Percentiles rank a stretch among this genome's conserved stretches.
phyloP scores from a whole-genome alignment of 2,797 vertebrate species.

The Helicolenus hilgendorfi region DNA sequence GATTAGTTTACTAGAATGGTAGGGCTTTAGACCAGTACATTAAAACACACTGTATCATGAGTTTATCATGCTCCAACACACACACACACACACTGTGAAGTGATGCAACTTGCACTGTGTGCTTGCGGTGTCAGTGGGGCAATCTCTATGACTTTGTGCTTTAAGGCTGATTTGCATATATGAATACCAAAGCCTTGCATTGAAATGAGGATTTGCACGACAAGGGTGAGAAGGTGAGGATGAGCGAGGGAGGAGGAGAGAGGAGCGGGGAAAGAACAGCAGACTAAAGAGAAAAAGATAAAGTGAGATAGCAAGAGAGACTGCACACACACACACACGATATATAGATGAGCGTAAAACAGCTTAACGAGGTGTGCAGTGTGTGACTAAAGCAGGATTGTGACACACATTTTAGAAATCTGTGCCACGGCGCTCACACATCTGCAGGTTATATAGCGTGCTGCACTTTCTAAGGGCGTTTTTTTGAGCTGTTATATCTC shows the following conservation, averaged over 20 bases:
- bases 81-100: slow-evolving; percentile 11
- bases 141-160: slow-evolving; percentile 37
- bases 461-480: slow-evolving; percentile 28
- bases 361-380: not conserved
- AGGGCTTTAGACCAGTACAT: not conserved
- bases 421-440: slow-evolving; percentile 23
- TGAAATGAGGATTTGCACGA: slow-evolving; percentile 26
- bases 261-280: not conserved
- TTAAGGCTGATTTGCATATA: slow-evolving; percentile 53
- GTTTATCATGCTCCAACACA: slow-evolving; percentile 17
- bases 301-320: not conserved
- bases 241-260: not conserved
- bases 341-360: slow-evolving; percentile 19
- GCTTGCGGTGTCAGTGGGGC: slow-evolving; percentile 30
- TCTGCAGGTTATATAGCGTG: slow-evolving; percentile 25
- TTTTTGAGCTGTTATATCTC: slow-evolving; percentile 28
- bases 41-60: slow-evolving; percentile 12
- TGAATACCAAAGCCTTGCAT: slow-evolving; percentile 38
- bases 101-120: slow-evolving; percentile 30
- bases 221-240: slow-evolving; percentile 8
- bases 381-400: slow-evolving; percentile 39
- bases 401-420: slow-evolving; percentile 56
- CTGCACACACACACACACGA: not conserved
- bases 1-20: slow-evolving; percentile 18
- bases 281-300: not conserved